Conservation (phyloP, 2,797 vertebrate species). For the Erpetoichthys calabaricus region DNA sequence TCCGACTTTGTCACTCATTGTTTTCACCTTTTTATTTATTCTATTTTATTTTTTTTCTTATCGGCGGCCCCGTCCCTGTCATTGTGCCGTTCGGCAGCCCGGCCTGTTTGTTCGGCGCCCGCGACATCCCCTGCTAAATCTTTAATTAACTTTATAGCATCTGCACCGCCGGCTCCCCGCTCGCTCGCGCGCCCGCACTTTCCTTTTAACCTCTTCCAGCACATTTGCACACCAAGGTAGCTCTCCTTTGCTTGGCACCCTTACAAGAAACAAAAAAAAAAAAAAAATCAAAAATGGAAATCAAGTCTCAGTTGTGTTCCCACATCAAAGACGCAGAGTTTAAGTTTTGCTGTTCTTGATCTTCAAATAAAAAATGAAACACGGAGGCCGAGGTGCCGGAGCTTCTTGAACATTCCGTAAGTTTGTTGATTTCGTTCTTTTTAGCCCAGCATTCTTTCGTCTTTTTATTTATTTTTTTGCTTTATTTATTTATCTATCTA, state of each 20-base stretch:
- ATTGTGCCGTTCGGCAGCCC: no score
- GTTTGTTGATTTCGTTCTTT: no score
- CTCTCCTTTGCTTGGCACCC: conserved; percentile 62
- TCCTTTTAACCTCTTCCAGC: conserved; percentile 74
- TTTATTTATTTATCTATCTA: no score
- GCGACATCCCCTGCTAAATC: conserved; percentile 44
- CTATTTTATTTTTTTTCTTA: no score
- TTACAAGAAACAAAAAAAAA: conserved; percentile 48
- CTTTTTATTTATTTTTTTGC: no score
- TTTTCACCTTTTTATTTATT: no score
- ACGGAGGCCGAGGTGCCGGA: background rate
- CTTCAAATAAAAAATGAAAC: conserved; percentile 53
- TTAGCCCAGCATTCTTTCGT: no score
- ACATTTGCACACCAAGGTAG: conserved; percentile 75
- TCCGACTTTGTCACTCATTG: no score
- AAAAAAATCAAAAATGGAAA: conserved; percentile 77
- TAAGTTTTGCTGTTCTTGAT: conserved; percentile 75
- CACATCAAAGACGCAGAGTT: conserved; percentile 73
- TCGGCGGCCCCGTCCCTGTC: no score
- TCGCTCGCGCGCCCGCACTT: conserved; percentile 61
- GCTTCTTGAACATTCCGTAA: no score
- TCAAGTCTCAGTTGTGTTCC: conserved; percentile 59
- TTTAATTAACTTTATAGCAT: conserved; percentile 77
- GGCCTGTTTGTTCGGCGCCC: no score
- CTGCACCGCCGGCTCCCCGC: conserved; percentile 51